Percentiles rank a stretch among this genome's conserved stretches.
Conservation (phyloP, 2,113 vertebrate genomes). For the Pica pica region DNA sequence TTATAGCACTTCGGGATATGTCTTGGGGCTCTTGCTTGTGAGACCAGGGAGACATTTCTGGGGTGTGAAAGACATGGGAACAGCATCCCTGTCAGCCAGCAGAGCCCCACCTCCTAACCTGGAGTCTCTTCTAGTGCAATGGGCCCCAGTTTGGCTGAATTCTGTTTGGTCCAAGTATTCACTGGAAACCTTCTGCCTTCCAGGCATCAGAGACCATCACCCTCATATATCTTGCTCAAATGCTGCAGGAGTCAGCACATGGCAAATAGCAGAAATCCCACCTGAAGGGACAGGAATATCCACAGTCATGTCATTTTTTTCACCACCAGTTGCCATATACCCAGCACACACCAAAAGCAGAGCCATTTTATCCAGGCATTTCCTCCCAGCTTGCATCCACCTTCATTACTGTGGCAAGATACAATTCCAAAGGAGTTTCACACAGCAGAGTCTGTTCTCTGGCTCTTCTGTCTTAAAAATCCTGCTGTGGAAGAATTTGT, state of each 20-base stretch:
- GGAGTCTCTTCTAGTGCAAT: neutral
- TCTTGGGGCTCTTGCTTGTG: neutral
- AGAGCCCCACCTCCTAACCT: neutral
- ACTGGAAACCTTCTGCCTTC: neutral
- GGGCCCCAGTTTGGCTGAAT: neutral
- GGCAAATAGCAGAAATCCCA: neutral
- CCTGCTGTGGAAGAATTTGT: neutral
- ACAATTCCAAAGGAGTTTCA: neutral
- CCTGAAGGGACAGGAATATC: neutral
- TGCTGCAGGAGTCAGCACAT: rapidly evolving
- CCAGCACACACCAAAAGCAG: neutral
- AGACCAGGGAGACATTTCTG: neutral
- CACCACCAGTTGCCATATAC: neutral
- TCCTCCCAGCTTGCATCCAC: neutral
- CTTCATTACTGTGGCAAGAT: neutral
- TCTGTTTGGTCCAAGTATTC: neutral
- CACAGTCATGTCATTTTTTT: neutral
- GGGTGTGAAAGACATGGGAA: neutral
- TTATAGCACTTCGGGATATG: neutral
- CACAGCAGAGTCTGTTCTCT: neutral
- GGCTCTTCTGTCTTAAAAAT: neutral
- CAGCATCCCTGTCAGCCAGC: neutral
- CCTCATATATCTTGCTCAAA: neutral
- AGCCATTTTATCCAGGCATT: neutral
- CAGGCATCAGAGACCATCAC: neutral